A percentile compares a stretch with the other conserved stretches of the same genome.
Evolutionary conservation across 2,888 invertebrate genomes (phyloP).

Genomic region (Lithodes maja): DNA sequence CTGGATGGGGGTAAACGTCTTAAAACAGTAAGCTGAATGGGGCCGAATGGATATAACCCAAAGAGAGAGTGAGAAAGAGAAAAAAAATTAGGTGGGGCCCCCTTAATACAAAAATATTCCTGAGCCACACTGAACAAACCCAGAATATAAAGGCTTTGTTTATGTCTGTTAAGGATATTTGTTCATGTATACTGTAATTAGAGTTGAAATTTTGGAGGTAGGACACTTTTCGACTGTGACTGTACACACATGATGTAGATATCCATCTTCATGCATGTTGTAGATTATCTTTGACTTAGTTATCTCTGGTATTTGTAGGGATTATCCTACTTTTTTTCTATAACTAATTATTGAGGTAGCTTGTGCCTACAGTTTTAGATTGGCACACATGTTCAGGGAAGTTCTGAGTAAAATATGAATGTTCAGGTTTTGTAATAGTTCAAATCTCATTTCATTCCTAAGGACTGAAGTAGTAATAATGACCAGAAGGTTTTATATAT

Average conservation of each 20-base stretch:
- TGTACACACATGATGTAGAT: neutral
- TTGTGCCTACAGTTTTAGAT: conserved; percentile 25
- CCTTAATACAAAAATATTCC: too few relatives aligned
- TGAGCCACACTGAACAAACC: too few relatives aligned
- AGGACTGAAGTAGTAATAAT: conserved; percentile 31
- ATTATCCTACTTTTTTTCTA: neutral
- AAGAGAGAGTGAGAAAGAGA: too few relatives aligned
- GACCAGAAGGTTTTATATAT: conserved; percentile 47
- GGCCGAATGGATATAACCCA: too few relatives aligned
- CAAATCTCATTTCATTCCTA: conserved; percentile 48
- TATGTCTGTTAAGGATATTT: too few relatives aligned
- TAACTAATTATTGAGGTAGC: conserved; percentile 1
- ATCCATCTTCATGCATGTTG: neutral
- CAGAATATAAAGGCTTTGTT: too few relatives aligned
- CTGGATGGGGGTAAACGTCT: too few relatives aligned
- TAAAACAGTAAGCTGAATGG: too few relatives aligned
- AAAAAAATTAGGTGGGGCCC: too few relatives aligned
- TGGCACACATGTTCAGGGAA: conserved; percentile 45
- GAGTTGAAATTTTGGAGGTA: too few relatives aligned
- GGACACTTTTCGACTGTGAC: too few relatives aligned
- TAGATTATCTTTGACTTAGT: conserved; percentile 17
- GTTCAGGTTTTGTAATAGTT: conserved; percentile 43
- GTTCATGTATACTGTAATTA: too few relatives aligned
- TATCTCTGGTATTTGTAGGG: conserved; percentile 13
- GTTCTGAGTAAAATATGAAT: conserved; percentile 29